Percentiles rank a stretch among this genome's conserved stretches.
Evolutionary conservation across 2,113 vertebrate genomes (phyloP).

Genomic region (Clarias magur): DNA sequence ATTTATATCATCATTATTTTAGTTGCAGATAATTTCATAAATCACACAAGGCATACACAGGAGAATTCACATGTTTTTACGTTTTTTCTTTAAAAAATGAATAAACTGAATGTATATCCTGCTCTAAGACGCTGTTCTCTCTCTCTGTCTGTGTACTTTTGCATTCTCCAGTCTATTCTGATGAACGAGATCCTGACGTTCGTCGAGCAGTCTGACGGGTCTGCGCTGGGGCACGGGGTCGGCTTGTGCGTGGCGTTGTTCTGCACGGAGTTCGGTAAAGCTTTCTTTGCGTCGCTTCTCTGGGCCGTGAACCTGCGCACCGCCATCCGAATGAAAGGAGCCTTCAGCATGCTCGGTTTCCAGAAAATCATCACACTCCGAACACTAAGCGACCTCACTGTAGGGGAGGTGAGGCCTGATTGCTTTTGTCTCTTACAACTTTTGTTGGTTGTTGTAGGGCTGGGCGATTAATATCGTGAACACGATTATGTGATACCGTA

Average conservation of each 20-base stretch:
- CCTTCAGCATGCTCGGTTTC: slow-evolving; percentile 71
- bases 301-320: slow-evolving; percentile 80
- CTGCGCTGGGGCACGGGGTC: slow-evolving; percentile 58
- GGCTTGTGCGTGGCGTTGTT: slow-evolving; percentile 76
- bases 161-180: slow-evolving; percentile 69
- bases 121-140: neutral
- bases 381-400: slow-evolving; percentile 64
- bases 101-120: neutral
- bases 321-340: slow-evolving; percentile 74
- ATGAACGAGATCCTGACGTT: slow-evolving; percentile 73
- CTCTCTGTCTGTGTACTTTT: neutral
- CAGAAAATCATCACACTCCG: slow-evolving; percentile 75
- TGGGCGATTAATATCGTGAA: neutral
- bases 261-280: slow-evolving; percentile 70
- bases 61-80: neutral
- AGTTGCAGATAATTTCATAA: neutral
- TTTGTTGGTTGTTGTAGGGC: no score
- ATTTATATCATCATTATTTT: neutral
- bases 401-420: slow-evolving; percentile 74
- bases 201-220: slow-evolving; percentile 14
- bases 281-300: slow-evolving; percentile 66
- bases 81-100: neutral
- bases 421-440: neutral
- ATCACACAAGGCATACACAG: neutral
- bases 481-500: neutral